These are phyloP conservation scores for Alligator mississippiensis DNA, from an alignment of 2,113 vertebrate genomes.

Conservation along the genomic window DNA sequence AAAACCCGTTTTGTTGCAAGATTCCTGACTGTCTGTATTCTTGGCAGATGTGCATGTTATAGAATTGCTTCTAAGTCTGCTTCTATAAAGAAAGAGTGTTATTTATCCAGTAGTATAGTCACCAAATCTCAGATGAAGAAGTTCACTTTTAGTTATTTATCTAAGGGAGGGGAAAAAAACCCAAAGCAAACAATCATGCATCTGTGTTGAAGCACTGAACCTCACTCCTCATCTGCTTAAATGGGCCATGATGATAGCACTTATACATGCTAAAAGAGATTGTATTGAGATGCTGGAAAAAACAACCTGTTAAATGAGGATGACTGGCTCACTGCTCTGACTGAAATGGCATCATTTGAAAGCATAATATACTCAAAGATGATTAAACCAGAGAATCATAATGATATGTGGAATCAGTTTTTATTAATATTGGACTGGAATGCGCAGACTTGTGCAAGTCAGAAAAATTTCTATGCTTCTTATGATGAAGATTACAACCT, in stretches of 20 bases:
- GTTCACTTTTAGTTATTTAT: not conserved
- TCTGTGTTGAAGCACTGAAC: not conserved
- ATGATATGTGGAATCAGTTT: constrained; percentile 57
- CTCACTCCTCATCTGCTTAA: not conserved
- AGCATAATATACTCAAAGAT: constrained; percentile 40
- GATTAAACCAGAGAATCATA: constrained; percentile 60
- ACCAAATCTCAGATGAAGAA: too few relatives aligned
- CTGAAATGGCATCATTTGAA: constrained; percentile 43
- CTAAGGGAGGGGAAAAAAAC: not conserved
- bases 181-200: not conserved
- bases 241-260: not conserved
- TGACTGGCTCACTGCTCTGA: constrained; percentile 39
- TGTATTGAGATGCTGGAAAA: constrained; percentile 1
- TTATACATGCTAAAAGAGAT: not conserved
- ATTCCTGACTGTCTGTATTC: not conserved
- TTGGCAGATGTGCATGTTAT: not conserved
- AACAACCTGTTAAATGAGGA: constrained; percentile 56
- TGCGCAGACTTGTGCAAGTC: not conserved
- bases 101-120: not conserved
- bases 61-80: constrained; percentile 2
- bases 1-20: not conserved
- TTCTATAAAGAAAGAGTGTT: not conserved
- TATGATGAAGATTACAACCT: constrained; percentile 54
- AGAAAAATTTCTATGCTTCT: constrained; percentile 56
- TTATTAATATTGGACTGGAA: constrained; percentile 55